Conservation (phyloP, 1,140 invertebrate species). For the Pseudomyrmex dendroicus region DNA sequence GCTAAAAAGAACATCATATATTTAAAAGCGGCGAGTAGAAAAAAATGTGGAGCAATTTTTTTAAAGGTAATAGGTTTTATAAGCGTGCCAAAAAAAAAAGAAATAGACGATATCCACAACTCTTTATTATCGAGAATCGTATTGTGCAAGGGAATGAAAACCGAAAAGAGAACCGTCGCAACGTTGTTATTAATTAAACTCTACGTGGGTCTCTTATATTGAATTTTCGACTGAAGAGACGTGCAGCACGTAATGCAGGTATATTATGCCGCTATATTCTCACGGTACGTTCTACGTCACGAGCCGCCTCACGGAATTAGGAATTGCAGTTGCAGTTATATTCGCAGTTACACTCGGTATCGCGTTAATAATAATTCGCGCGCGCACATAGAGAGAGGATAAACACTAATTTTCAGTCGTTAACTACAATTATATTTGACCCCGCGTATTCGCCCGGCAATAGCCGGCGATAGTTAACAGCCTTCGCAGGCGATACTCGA, state of each 20-base stretch:
- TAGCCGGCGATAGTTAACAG: conserved; percentile 57
- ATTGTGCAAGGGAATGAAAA: background rate
- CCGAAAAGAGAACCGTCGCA: conserved; percentile 1
- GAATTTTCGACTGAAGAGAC: conserved; percentile 14
- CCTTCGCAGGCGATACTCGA: conserved; percentile 44
- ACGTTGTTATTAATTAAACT: conserved; percentile 4
- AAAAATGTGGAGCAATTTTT: background rate
- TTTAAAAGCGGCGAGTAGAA: conserved; percentile 10
- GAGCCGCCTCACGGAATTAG: conserved; percentile 61
- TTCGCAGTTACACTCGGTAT: conserved; percentile 59
- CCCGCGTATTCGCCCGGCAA: conserved; percentile 49
- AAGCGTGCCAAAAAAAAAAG: background rate
- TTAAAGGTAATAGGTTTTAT: background rate
- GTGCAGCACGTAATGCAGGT: conserved; percentile 39
- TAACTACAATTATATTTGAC: conserved; percentile 74
- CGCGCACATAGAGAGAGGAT: conserved; percentile 51
- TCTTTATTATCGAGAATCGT: background rate
- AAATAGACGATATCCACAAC: conserved; percentile 1
- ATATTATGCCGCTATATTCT: conserved; percentile 54
- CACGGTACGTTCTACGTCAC: conserved; percentile 37
- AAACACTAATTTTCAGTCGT: conserved; percentile 71
- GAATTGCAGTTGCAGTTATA: conserved; percentile 66
- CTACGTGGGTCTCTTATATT: background rate
- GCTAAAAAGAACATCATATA: background rate
- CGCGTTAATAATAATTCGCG: conserved; percentile 72